These are phyloP conservation scores for Drosophila arawakana DNA, from an alignment of 1,140 invertebrate species.

Conservation along the genomic window DNA sequence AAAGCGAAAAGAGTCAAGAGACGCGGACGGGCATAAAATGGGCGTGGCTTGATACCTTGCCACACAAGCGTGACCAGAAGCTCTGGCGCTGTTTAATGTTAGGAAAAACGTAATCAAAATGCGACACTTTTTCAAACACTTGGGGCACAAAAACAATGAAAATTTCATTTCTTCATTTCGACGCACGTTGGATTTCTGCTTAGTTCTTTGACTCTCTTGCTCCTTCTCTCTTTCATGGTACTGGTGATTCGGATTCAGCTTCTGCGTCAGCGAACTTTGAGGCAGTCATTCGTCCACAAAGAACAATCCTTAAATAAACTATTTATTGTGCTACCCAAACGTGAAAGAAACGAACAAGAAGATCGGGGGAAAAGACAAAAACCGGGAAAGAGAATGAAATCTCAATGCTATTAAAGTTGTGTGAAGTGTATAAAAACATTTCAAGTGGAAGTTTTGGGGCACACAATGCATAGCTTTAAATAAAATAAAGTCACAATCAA, in stretches of 20 bases:
- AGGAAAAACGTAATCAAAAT: conserved; percentile 80
- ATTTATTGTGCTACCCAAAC: conserved; percentile 63
- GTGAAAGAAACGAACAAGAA: conserved; percentile 1
- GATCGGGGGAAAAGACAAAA: conserved; percentile 20
- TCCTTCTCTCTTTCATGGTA: neutral
- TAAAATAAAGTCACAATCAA: neutral
- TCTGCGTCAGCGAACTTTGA: conserved; percentile 9
- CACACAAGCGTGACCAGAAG: conserved; percentile 55
- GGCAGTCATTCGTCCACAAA: conserved; percentile 52
- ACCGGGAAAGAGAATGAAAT: conserved; percentile 1
- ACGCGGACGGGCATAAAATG: neutral
- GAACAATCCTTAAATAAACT: conserved; percentile 76
- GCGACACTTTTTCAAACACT: conserved; percentile 81
- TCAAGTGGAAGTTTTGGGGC: conserved; percentile 49
- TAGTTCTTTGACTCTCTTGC: neutral
- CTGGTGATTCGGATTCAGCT: neutral
- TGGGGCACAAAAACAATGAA: conserved; percentile 73
- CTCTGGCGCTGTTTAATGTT: conserved; percentile 69
- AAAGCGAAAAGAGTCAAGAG: conserved; percentile 51
- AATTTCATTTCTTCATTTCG: conserved; percentile 79
- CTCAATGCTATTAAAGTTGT: conserved; percentile 66
- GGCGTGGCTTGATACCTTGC: conserved; percentile 24
- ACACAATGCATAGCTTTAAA: conserved; percentile 15
- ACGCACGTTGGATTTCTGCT: conserved; percentile 45
- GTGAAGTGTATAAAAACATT: conserved; percentile 61